Evolutionary conservation across 2,888 invertebrate species (phyloP).

Genomic region (Drosophila nr. perissopoda): DNA sequence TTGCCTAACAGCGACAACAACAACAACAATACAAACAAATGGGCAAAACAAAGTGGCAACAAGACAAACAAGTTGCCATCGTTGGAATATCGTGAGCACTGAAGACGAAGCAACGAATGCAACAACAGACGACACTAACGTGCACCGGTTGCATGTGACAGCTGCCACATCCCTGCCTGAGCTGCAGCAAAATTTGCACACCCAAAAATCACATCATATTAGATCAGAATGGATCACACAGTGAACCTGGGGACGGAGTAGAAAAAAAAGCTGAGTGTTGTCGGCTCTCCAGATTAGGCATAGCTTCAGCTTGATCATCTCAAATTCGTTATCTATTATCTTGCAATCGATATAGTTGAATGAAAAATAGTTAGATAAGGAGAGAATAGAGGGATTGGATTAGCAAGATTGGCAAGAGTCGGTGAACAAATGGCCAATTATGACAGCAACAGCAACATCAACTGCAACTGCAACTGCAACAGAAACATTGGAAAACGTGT

Average conservation of each 20-base stretch:
- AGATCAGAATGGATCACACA: not conserved
- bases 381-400: conserved; percentile 26
- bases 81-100: conserved; percentile 8
- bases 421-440: conserved; percentile 66
- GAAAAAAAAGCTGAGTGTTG: not conserved
- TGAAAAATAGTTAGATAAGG: not conserved
- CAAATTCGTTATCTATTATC: not conserved
- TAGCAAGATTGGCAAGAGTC: conserved; percentile 52
- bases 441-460: conserved; percentile 28
- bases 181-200: not conserved
- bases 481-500: conserved; percentile 40
- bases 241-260: not conserved
- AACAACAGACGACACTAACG: no score
- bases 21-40: conserved; percentile 22
- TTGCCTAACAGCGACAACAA: conserved; percentile 38
- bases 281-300: not conserved
- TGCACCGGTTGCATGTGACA: conserved; percentile 5
- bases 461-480: conserved; percentile 9
- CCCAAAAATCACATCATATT: not conserved
- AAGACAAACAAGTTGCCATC: conserved; percentile 29
- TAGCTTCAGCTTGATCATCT: not conserved
- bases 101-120: conserved; percentile 9
- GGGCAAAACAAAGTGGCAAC: conserved; percentile 13
- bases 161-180: conserved; percentile 4
- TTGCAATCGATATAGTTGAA: not conserved